These are phyloP conservation scores for Zaprionus capensis DNA, from an alignment of 1,140 invertebrate genomes.

Conservation along the genomic window DNA sequence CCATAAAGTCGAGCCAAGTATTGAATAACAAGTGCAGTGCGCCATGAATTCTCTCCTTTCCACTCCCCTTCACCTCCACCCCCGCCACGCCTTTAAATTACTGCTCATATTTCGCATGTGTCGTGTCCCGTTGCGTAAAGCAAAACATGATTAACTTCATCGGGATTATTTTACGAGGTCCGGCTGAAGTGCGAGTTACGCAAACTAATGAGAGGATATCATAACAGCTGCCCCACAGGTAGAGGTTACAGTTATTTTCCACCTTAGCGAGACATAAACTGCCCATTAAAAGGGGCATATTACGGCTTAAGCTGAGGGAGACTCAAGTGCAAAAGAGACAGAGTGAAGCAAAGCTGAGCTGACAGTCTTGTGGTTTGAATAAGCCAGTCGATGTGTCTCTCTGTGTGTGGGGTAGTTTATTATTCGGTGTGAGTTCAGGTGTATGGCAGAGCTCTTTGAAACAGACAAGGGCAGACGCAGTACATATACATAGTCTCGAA, in stretches of 20 bases:
- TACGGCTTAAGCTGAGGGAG: background rate
- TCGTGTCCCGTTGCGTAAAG: slow-evolving; percentile 18
- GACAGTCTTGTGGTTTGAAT: background rate
- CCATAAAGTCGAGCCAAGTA: slow-evolving; percentile 45
- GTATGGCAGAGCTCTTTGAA: background rate
- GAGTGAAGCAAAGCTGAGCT: background rate
- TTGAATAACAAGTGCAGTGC: slow-evolving; percentile 52
- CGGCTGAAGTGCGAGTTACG: slow-evolving; percentile 1
- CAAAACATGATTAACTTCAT: slow-evolving; percentile 18
- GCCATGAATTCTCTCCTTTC: background rate
- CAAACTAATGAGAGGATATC: slow-evolving; percentile 15
- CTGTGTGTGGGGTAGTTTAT: background rate
- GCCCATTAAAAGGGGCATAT: slow-evolving; percentile 9
- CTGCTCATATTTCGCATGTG: slow-evolving; percentile 14
- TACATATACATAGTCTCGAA: background rate
- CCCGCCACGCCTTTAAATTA: background rate
- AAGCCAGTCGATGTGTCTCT: background rate
- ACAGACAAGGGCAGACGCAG: background rate
- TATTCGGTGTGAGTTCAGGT: background rate
- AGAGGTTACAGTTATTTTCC: background rate
- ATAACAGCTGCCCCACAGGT: slow-evolving; percentile 6
- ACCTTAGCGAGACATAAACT: background rate
- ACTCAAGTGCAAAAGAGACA: background rate
- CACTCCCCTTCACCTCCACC: background rate
- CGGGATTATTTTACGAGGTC: slow-evolving; percentile 9